A percentile compares a stretch with the other conserved stretches of the same genome.
These are phyloP conservation scores for Sipha flava DNA, from an alignment of 1,140 invertebrate genomes.

Conservation along the genomic window DNA sequence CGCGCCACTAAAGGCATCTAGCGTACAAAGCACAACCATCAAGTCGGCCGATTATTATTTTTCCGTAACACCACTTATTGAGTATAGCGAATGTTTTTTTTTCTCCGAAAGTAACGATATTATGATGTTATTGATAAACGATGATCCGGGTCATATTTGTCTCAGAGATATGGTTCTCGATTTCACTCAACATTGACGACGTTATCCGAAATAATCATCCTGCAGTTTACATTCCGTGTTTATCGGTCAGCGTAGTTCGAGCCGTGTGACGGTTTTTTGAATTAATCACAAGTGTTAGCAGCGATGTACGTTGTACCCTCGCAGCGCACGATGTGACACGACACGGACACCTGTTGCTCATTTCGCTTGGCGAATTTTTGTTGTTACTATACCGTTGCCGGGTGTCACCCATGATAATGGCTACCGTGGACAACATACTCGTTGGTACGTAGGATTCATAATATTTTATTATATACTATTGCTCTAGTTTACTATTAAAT, in stretches of 20 bases:
- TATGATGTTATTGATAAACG: not conserved
- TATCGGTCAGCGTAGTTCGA: not conserved
- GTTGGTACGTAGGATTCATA: not conserved
- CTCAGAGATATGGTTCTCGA: too few relatives aligned
- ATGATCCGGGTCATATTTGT: not conserved
- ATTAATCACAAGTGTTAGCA: too few relatives aligned
- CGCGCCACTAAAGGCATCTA: not conserved
- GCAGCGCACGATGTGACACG: not conserved
- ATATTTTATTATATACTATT: too few relatives aligned
- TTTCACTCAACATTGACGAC: too few relatives aligned
- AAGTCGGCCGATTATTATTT: not conserved
- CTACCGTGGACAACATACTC: not conserved
- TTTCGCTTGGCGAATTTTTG: not conserved
- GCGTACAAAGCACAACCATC: not conserved
- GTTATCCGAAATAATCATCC: too few relatives aligned
- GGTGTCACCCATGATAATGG: not conserved
- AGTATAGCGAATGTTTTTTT: too few relatives aligned
- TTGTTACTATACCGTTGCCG: not conserved
- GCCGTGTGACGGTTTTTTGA: not conserved
- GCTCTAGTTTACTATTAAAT: too few relatives aligned
- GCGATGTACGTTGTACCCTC: too few relatives aligned
- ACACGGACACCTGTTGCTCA: constrained; percentile 15
- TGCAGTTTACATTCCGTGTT: not conserved
- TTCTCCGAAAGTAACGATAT: not conserved
- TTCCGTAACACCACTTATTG: too few relatives aligned